Percentiles rank a stretch among this genome's conserved stretches.
Evolutionary conservation across 2,797 vertebrate genomes (phyloP).

Genomic region (Remorina albescens): DNA sequence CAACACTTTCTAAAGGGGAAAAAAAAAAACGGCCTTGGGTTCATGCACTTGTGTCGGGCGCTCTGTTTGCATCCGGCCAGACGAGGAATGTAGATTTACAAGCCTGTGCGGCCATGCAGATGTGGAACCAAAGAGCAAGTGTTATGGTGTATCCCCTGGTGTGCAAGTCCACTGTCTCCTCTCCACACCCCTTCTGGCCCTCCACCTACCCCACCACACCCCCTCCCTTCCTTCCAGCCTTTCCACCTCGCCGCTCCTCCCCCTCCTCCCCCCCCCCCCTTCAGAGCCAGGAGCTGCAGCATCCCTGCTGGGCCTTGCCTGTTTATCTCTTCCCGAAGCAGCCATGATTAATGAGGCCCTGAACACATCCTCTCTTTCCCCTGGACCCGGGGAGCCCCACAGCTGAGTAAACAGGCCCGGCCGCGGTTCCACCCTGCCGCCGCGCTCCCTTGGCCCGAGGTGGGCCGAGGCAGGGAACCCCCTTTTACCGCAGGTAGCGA

Average conservation of each 20-base stretch:
- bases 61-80: conserved; percentile 70
- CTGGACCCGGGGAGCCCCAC: conserved; percentile 81
- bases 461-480: conserved; percentile 62
- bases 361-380: conserved; percentile 89
- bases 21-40: conserved; percentile 24
- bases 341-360: conserved; percentile 92
- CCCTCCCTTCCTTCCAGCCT: conserved; percentile 59
- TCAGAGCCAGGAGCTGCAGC: conserved; percentile 75
- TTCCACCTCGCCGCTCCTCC: conserved; percentile 46
- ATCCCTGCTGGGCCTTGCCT: conserved; percentile 86
- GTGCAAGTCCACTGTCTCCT: conserved; percentile 62
- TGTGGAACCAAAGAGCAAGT: conserved; percentile 83
- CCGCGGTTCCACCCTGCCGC: conserved; percentile 74
- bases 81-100: conserved; percentile 83
- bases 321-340: conserved; percentile 90
- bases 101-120: conserved; percentile 76
- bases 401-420: conserved; percentile 93
- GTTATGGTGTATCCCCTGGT: conserved; percentile 81
- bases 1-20: neutral
- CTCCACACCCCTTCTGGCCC: conserved; percentile 52
- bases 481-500: conserved; percentile 82
- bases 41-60: conserved; percentile 51
- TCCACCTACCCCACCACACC: conserved; percentile 53
- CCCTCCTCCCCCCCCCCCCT: conserved; percentile 67
- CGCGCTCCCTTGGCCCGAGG: conserved; percentile 60